Conservation (phyloP, 2,888 invertebrate genomes). For the Charanyca ferruginea region DNA sequence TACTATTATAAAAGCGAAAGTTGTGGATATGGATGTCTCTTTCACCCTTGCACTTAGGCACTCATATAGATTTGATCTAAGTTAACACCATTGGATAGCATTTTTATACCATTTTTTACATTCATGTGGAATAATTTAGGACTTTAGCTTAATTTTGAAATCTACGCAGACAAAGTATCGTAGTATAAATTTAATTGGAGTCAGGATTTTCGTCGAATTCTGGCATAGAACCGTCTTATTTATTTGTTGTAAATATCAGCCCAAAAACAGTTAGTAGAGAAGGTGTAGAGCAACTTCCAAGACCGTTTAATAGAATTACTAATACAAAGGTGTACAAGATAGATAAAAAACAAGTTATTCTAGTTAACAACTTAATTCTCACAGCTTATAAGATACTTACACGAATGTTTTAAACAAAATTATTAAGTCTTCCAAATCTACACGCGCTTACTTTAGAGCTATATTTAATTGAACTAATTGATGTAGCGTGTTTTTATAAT, state of each 20-base stretch:
- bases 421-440: conserved; percentile 3
- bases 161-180: no score
- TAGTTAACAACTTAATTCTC: conserved; percentile 13
- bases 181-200: not conserved
- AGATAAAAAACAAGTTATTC: conserved; percentile 7
- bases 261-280: not conserved
- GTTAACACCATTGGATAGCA: no score
- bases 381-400: conserved; percentile 36
- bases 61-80: no score
- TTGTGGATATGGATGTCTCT: no score
- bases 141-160: no score
- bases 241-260: not conserved
- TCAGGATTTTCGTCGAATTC: not conserved
- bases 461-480: conserved; percentile 40
- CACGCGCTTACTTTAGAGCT: not conserved
- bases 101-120: no score
- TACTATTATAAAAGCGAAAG: no score
- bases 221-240: not conserved
- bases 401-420: conserved; percentile 22
- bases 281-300: not conserved
- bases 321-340: conserved; percentile 6
- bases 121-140: no score
- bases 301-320: conserved; percentile 4
- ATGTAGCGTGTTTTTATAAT: conserved; percentile 39
- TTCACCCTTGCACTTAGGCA: no score